phyloP scores from a whole-genome alignment of 2,113 vertebrate genomes.

The Vireo altiloquus region DNA sequence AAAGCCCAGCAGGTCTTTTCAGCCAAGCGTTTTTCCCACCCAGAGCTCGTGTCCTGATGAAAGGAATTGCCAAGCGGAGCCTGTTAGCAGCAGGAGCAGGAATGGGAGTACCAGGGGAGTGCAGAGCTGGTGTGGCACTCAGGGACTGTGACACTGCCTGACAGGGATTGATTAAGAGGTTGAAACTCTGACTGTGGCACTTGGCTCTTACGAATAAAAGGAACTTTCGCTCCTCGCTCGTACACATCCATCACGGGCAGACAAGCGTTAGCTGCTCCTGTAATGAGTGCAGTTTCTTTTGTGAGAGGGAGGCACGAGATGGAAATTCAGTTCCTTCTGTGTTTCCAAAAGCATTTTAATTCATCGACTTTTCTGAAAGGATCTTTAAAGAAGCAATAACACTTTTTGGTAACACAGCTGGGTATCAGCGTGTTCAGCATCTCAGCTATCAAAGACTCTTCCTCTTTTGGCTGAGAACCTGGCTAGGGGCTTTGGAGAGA shows the following conservation, averaged over 20 bases:
- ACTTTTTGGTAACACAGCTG: not conserved
- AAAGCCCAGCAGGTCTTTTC: not conserved
- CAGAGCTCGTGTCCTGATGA: not conserved
- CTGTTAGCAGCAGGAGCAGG: not conserved
- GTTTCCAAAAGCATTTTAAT: not conserved
- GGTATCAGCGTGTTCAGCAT: not conserved
- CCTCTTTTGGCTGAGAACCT: not conserved
- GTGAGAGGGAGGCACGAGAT: not conserved
- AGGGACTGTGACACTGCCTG: not conserved
- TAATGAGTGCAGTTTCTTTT: not conserved
- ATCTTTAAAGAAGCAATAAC: not conserved
- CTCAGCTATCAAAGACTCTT: not conserved
- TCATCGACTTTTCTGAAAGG: not conserved
- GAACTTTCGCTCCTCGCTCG: not conserved
- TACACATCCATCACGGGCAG: constrained; percentile 19
- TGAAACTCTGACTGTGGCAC: not conserved
- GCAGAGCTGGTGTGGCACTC: not conserved
- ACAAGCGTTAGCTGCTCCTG: not conserved
- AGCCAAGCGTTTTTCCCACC: not conserved
- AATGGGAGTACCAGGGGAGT: not conserved
- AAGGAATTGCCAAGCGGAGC: not conserved
- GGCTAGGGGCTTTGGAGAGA: not conserved
- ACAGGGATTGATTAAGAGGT: constrained; percentile 33
- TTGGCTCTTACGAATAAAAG: not conserved
- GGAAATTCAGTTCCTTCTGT: not conserved